Conservation (phyloP, 1,140 invertebrate species). For the Teleogryllus occipitalis region DNA sequence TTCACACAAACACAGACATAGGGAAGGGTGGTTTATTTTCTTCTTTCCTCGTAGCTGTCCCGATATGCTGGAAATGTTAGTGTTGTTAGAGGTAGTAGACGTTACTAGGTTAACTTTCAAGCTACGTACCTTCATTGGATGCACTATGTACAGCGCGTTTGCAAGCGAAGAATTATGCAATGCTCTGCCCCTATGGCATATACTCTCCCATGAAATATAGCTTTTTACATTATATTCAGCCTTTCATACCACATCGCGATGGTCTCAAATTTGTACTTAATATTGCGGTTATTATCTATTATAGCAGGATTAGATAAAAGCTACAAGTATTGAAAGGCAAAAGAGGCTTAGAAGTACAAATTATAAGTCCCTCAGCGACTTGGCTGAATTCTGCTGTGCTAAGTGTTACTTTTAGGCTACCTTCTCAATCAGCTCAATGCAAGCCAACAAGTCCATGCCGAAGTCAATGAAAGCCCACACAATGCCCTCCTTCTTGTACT, state of each 20-base stretch:
- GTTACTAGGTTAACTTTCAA: background rate
- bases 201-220: no score
- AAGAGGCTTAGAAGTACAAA: background rate
- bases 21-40: background rate
- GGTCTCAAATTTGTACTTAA: no score
- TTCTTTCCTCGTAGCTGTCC: background rate
- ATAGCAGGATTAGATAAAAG: no score
- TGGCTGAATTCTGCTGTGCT: background rate
- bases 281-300: no score
- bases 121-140: background rate
- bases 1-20: background rate
- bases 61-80: background rate
- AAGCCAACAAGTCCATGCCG: slow-evolving; percentile 93
- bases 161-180: no score
- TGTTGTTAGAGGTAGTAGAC: background rate
- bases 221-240: no score
- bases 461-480: slow-evolving; percentile 96
- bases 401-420: slow-evolving; percentile 45
- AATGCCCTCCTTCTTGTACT: slow-evolving; percentile 93
- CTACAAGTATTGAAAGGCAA: no score
- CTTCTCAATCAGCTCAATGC: slow-evolving; percentile 97
- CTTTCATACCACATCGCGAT: no score
- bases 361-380: background rate
- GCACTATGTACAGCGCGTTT: background rate
- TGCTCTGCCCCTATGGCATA: no score